Evolutionary conservation across 2,797 vertebrate genomes (phyloP).

Genomic region (Rhynchonycteris naso): DNA sequence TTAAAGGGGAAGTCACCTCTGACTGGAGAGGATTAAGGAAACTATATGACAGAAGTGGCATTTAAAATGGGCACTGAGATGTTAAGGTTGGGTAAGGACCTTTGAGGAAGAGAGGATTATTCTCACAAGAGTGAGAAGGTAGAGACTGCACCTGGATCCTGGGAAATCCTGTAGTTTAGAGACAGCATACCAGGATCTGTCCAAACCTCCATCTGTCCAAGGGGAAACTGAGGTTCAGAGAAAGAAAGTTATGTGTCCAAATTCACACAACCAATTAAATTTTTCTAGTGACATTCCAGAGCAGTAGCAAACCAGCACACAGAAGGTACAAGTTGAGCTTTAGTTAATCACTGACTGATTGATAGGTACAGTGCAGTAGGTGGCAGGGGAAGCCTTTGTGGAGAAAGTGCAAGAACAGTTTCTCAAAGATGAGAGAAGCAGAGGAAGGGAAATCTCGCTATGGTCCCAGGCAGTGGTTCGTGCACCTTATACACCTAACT

Average conservation of each 20-base stretch:
- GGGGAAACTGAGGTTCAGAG: background rate
- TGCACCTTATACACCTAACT: too few species aligned
- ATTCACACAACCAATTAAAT: background rate
- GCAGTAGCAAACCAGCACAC: background rate
- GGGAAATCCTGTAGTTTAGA: background rate
- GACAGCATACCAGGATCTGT: background rate
- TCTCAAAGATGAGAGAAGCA: background rate
- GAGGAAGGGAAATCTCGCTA: background rate
- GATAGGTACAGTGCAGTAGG: background rate
- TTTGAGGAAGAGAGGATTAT: background rate
- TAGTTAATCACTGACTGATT: background rate
- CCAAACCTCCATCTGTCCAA: background rate
- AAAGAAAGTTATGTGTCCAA: background rate
- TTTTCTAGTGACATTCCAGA: background rate
- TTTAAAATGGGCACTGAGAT: background rate
- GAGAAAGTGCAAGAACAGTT: background rate
- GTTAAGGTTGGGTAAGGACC: background rate
- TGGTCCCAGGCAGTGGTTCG: background rate
- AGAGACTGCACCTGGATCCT: background rate
- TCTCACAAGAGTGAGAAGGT: background rate
- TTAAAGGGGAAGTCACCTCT: background rate
- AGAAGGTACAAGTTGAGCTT: background rate
- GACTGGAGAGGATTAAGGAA: background rate
- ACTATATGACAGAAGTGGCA: background rate
- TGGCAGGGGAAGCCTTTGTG: background rate